Percentiles rank a stretch among this genome's conserved stretches.
Evolutionary conservation across 1,140 invertebrate genomes (phyloP).

Genomic region (Chymomyza costata): DNA sequence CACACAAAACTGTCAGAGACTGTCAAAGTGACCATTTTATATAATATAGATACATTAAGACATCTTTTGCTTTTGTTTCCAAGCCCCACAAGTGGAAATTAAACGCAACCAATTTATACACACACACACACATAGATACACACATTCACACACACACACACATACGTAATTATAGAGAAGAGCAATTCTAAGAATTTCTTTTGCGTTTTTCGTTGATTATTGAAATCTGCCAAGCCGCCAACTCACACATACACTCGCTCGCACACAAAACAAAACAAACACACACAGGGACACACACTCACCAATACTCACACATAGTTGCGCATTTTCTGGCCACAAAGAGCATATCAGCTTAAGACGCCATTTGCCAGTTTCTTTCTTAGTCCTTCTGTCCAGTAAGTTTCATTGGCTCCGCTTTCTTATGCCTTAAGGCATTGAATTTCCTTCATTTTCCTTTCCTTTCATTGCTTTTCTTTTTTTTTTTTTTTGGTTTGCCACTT

Average conservation of each 20-base stretch:
- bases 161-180: not conserved
- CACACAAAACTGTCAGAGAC: conserved; percentile 2
- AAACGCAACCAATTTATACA: conserved; percentile 41
- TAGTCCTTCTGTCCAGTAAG: conserved; percentile 16
- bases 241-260: not conserved
- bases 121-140: conserved; percentile 3
- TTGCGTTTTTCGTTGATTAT: conserved; percentile 48
- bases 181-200: conserved; percentile 5
- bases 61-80: conserved; percentile 31
- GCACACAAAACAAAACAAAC: conserved; percentile 1
- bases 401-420: conserved; percentile 13
- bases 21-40: conserved; percentile 70
- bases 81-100: conserved; percentile 54
- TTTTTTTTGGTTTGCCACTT: conserved; percentile 42
- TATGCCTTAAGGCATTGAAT: too few species aligned
- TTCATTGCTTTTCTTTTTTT: conserved; percentile 13
- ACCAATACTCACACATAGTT: not conserved
- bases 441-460: too few species aligned
- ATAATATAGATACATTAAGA: conserved; percentile 53
- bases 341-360: conserved; percentile 12
- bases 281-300: not conserved
- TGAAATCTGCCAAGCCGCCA: conserved; percentile 37
- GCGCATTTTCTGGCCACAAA: not conserved
- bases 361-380: conserved; percentile 28
- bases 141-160: conserved; percentile 12